Conservation (phyloP, 2,888 invertebrate genomes). For the Thereva unica region DNA sequence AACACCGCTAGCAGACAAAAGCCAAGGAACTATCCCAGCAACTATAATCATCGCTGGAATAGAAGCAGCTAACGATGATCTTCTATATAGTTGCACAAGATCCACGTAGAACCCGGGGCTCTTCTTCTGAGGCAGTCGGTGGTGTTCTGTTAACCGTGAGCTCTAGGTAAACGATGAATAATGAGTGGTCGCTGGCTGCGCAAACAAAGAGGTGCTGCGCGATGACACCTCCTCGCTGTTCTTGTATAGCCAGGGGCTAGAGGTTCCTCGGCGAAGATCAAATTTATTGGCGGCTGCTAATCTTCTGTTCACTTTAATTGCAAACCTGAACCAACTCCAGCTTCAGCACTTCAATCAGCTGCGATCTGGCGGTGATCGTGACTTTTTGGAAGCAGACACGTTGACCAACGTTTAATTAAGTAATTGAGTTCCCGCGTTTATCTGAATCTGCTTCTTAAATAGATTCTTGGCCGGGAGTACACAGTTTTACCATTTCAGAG, state of each 20-base stretch:
- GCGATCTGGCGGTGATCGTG: conserved; percentile 22
- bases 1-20: conserved; percentile 11
- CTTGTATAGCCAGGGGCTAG: neutral
- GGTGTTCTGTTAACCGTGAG: neutral
- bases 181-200: conserved; percentile 17
- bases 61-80: too few relatives aligned
- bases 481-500: conserved; percentile 40
- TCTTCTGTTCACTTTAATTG: conserved; percentile 37
- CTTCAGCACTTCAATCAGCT: conserved; percentile 30
- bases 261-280: conserved; percentile 9
- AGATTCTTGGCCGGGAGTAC: conserved; percentile 30
- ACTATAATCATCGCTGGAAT: neutral
- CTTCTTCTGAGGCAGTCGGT: too few relatives aligned
- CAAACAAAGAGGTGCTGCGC: conserved; percentile 39
- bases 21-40: conserved; percentile 22
- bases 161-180: conserved; percentile 27
- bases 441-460: conserved; percentile 38
- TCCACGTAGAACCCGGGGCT: too few relatives aligned
- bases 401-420: conserved; percentile 40
- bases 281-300: conserved; percentile 41
- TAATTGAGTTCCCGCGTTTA: conserved; percentile 41
- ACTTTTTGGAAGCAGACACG: conserved; percentile 8
- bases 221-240: conserved; percentile 33
- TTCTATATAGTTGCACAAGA: too few relatives aligned
- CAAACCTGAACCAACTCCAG: conserved; percentile 22